phyloP scores from a whole-genome alignment of 2,113 vertebrate genomes.

The Pontoporia blainvillei region DNA sequence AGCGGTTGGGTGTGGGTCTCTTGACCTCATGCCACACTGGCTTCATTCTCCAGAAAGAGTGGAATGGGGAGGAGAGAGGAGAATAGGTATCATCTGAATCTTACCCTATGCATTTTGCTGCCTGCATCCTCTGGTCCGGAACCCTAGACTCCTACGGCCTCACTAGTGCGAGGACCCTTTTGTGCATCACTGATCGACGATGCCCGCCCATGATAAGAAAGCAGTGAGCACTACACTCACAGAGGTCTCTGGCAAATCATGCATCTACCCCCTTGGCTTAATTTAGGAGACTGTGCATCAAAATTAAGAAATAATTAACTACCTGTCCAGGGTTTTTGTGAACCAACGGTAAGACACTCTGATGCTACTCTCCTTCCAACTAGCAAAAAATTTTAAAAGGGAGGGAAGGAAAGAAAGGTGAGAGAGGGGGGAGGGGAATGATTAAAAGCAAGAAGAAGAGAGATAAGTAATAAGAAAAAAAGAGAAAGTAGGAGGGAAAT shows the following conservation, averaged over 20 bases:
- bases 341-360: neutral
- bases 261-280: neutral
- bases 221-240: neutral
- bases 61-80: neutral
- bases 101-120: neutral
- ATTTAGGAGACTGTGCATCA: neutral
- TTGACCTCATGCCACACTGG: conserved; percentile 1
- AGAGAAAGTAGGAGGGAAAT: neutral
- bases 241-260: neutral
- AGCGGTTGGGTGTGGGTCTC: conserved; percentile 17
- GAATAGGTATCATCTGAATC: neutral
- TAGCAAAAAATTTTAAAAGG: neutral
- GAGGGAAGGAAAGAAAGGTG: neutral
- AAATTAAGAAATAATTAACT: neutral
- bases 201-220: neutral
- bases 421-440: fast-evolving
- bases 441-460: neutral
- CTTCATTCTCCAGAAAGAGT: neutral
- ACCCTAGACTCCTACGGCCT: neutral
- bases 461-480: neutral
- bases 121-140: neutral
- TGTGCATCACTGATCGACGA: fast-evolving
- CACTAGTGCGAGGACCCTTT: too few relatives aligned
- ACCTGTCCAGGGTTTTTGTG: neutral
- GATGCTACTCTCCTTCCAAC: neutral